These are phyloP conservation scores for Xenopus petersii DNA, from an alignment of 2,797 vertebrate species.

Conservation along the genomic window DNA sequence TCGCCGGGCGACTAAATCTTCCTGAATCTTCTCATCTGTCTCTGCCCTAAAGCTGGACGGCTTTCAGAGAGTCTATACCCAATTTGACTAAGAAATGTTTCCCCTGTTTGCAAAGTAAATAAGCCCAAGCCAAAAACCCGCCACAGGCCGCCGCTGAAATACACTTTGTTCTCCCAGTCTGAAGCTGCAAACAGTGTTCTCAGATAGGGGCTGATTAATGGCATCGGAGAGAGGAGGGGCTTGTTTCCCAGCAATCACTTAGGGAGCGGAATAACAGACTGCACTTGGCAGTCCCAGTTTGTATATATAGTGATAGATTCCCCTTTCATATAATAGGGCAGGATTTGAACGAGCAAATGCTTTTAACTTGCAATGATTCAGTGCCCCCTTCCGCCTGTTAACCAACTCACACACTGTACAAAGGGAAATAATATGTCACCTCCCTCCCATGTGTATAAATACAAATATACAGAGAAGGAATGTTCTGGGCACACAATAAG, in stretches of 20 bases:
- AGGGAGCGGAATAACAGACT: not conserved
- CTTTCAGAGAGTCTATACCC: not conserved
- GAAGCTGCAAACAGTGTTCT: not conserved
- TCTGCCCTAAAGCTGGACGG: not conserved
- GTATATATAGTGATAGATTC: not conserved
- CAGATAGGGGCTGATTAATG: slow-evolving; percentile 22
- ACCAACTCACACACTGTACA: no score
- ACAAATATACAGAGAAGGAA: no score
- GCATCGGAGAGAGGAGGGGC: not conserved
- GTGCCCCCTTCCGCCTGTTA: no score
- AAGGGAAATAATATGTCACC: no score
- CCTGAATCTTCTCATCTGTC: no score
- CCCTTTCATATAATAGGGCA: not conserved
- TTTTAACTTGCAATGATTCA: no score
- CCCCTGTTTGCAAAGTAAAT: slow-evolving; percentile 29
- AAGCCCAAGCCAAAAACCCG: slow-evolving; percentile 26
- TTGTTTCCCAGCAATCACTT: slow-evolving; percentile 19
- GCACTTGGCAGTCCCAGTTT: not conserved
- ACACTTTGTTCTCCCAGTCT: not conserved
- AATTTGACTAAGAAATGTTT: slow-evolving; percentile 51
- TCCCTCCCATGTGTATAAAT: no score
- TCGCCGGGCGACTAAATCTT: no score
- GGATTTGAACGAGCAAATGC: not conserved
- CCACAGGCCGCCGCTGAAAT: slow-evolving; percentile 45
- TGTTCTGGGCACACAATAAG: no score